phyloP scores from a whole-genome alignment of 2,888 invertebrate genomes.

The Mesorhabditis spiculigera region DNA sequence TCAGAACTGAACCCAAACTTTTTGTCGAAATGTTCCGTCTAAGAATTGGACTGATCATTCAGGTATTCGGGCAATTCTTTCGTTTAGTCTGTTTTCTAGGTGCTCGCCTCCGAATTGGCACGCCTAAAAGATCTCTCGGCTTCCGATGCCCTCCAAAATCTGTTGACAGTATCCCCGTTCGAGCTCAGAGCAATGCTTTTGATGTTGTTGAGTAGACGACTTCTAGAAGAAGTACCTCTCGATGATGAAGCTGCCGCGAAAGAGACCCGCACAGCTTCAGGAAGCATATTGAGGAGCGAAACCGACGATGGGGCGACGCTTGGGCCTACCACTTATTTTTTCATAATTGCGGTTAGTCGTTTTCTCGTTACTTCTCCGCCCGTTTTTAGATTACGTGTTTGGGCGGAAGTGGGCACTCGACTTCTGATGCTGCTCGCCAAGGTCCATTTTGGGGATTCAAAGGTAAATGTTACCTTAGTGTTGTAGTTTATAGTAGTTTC shows the following conservation, averaged over 20 bases:
- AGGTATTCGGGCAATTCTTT: conserved; percentile 63
- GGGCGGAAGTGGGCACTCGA: no score
- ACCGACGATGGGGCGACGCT: no score
- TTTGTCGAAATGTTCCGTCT: conserved; percentile 94
- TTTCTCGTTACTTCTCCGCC: no score
- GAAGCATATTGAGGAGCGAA: conserved; percentile 52
- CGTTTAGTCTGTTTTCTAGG: conserved; percentile 71
- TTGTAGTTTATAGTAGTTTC: no score
- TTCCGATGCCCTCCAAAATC: conserved; percentile 74
- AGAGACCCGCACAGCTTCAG: conserved; percentile 48
- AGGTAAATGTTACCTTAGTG: no score
- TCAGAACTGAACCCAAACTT: conserved; percentile 91
- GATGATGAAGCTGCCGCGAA: conserved; percentile 42
- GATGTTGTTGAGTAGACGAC: conserved; percentile 82
- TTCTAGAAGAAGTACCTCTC: conserved; percentile 45
- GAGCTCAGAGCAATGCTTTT: conserved; percentile 96
- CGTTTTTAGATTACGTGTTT: no score
- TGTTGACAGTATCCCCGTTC: conserved; percentile 92
- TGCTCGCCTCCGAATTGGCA: conserved; percentile 94
- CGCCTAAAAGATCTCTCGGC: conserved; percentile 54
- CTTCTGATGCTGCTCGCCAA: no score
- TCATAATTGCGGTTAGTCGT: no score
- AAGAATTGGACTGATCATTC: conserved; percentile 90
- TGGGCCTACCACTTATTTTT: no score
- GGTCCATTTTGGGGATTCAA: no score